A percentile compares a stretch with the other conserved stretches of the same genome.
Evolutionary conservation across 2,888 invertebrate genomes (phyloP).

Genomic region (Zygothrica quintamaculata): DNA sequence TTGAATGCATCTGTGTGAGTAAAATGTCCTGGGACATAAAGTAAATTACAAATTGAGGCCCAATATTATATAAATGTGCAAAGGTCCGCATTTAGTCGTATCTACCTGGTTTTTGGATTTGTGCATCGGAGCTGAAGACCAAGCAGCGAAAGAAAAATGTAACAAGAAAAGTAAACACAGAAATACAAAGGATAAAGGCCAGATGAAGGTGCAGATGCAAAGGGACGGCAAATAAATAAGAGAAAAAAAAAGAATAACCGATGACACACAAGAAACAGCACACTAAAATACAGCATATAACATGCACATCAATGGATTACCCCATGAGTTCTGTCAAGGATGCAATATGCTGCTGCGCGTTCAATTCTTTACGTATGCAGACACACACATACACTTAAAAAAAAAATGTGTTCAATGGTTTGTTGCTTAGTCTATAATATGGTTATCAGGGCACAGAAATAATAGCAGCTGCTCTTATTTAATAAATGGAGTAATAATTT

Average conservation of each 20-base stretch:
- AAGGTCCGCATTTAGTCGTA: conserved; percentile 59
- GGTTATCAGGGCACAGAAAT: conserved; percentile 38
- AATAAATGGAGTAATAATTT: conserved; percentile 2
- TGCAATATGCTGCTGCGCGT: conserved; percentile 28
- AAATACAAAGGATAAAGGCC: conserved; percentile 17
- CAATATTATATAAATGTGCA: no score
- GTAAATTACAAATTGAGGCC: conserved; percentile 72
- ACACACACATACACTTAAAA: no score
- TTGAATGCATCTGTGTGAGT: no score
- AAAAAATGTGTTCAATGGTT: conserved; percentile 54
- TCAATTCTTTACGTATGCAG: conserved; percentile 4
- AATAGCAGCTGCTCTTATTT: conserved; percentile 41
- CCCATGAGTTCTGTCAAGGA: conserved; percentile 40
- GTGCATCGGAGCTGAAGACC: conserved; percentile 37
- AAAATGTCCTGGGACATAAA: conserved; percentile 54
- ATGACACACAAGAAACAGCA: conserved; percentile 20
- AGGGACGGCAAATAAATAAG: conserved; percentile 17
- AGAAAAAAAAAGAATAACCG: conserved; percentile 21
- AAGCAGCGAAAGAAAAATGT: conserved; percentile 35
- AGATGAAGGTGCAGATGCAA: conserved; percentile 35
- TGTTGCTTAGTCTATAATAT: conserved; percentile 61
- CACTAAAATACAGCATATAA: conserved; percentile 20
- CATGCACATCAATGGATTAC: conserved; percentile 48
- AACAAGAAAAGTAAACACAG: conserved; percentile 27
- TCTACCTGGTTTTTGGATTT: conserved; percentile 40